Base-by-base conservation (phyloP, 1,140 invertebrate genomes). In the Panonychus citri region DNA sequence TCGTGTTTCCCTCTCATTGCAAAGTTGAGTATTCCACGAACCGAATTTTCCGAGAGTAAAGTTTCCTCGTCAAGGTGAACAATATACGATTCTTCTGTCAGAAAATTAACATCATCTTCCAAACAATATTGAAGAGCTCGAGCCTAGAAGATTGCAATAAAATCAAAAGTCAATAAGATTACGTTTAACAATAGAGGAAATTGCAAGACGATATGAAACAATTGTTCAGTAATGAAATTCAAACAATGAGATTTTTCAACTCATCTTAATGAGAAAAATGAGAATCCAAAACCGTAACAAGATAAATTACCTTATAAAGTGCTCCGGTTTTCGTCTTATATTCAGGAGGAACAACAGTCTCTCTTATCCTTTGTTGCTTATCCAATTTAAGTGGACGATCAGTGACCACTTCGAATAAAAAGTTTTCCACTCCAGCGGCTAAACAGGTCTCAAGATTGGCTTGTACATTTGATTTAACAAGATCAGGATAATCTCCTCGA, bases 61-160 rank as follows among this genome's bases (percentile, higher is more conserved):
- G 93, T 96, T 70, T 97, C 93, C 72, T 97, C 93, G 68, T 98
- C 93, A 19, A 97, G 73, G 73, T 97, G 93, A 2, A 97, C 88
- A 64, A 98, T 85, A 89, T 89, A 97, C 68, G 96, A 91, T 60
- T 77, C 80, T 64, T 93, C 87, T 21, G 77, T 78, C 15, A 94
- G 68, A 60, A 85, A 77, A 69, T 91, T 93, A 1, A 89, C 80
- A 62, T 79, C 79, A 64, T 85, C 83, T 73, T 96, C 91, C 15
- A 96, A 73, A 66, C 89, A 94, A 68, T 95, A 96, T 66, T 97
- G 93, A 0, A 97, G 70, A 12, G 91, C 91, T 61, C 93, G 75
- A 0, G 90, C 86, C 60, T 59, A 43, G 7, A 49, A 57, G 13
- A 13, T 30, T 3, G 25, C 43, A 24, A 25, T 19, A 43, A 25